Evolutionary conservation across 2,797 vertebrate genomes (phyloP).

Genomic region (Aythya fuligula): DNA sequence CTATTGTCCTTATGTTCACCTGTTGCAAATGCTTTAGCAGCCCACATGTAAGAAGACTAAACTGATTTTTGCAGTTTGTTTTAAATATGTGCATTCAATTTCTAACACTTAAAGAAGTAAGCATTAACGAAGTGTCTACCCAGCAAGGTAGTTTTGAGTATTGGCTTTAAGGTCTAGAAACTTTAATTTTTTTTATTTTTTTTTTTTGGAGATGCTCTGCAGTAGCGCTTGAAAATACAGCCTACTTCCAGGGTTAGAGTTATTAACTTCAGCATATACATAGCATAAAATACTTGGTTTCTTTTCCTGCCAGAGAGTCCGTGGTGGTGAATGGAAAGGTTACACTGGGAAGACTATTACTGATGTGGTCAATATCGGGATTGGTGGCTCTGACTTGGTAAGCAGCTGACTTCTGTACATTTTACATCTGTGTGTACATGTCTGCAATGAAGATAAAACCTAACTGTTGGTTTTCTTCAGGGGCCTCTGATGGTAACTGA

Average conservation of each 20-base stretch:
- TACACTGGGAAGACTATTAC: conserved; percentile 94
- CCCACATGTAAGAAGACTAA: not conserved
- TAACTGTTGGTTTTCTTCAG: conserved; percentile 66
- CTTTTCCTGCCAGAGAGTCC: conserved; percentile 83
- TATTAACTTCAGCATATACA: not conserved
- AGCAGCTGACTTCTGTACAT: not conserved
- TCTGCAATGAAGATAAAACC: not conserved
- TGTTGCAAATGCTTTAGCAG: not conserved
- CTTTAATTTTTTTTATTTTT: not conserved
- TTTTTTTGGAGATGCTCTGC: not conserved
- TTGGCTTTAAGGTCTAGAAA: not conserved
- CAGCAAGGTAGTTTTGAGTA: not conserved
- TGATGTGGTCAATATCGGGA: conserved; percentile 95
- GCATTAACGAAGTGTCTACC: fast-evolving
- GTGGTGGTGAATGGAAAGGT: conserved; percentile 94
- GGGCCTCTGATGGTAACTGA: conserved; percentile 98
- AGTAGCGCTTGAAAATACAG: not conserved
- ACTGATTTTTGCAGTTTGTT: not conserved
- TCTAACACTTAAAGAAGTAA: not conserved
- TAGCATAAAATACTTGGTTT: not conserved
- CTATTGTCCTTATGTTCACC: not conserved
- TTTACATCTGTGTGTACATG: fast-evolving
- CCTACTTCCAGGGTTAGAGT: not conserved
- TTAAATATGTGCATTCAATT: not conserved
- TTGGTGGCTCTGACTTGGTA: conserved; percentile 96